Evolutionary conservation across 1,140 invertebrate species (phyloP).

Genomic region (Sminthurinus signatus): DNA sequence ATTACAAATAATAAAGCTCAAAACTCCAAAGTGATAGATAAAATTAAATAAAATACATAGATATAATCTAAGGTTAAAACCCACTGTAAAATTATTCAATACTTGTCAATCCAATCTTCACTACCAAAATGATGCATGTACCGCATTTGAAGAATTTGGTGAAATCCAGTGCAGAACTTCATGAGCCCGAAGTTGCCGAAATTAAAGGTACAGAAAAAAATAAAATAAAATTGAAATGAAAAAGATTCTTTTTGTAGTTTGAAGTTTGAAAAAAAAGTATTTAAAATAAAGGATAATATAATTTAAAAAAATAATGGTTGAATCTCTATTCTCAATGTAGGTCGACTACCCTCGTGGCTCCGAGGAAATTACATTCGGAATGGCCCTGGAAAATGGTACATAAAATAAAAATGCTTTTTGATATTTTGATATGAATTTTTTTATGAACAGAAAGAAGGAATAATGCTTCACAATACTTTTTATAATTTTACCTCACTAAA

Average conservation of each 20-base stretch:
- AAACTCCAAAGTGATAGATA: too few species aligned
- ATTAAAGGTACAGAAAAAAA: neutral
- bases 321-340: neutral
- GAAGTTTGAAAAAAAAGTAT: neutral
- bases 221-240: neutral
- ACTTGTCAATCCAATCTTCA: too few species aligned
- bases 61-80: too few species aligned
- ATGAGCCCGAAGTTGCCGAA: neutral
- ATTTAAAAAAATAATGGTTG: neutral
- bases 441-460: too few species aligned
- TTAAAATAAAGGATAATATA: neutral
- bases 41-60: too few species aligned
- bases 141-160: slow-evolving; percentile 4
- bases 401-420: too few species aligned
- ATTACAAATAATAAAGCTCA: too few species aligned
- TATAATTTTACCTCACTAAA: too few species aligned
- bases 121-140: slow-evolving; percentile 21
- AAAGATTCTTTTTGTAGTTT: neutral
- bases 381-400: slow-evolving; percentile 10
- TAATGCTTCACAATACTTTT: too few species aligned
- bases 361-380: slow-evolving; percentile 6
- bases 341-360: slow-evolving; percentile 1
- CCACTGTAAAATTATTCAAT: too few species aligned
- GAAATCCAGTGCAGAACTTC: neutral
- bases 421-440: too few species aligned